Conservation (phyloP, 2,888 invertebrate species). For the Oegoconia quadripuncta region DNA sequence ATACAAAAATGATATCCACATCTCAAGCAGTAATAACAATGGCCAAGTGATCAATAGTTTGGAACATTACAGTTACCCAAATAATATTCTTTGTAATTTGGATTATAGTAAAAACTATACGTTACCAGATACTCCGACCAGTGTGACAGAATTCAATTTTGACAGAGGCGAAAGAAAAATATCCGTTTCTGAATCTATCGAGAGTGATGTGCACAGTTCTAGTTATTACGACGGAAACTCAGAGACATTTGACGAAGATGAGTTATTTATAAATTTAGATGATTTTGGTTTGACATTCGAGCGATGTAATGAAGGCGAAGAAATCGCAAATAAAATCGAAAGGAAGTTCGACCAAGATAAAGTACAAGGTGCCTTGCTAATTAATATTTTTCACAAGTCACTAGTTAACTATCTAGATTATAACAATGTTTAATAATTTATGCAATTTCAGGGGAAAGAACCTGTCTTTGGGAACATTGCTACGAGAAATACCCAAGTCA, state of each 20-base stretch:
- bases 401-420: no score
- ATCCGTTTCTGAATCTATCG: slow-evolving; percentile 65
- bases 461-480: slow-evolving; percentile 93
- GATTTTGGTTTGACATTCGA: slow-evolving; percentile 65
- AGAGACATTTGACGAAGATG: slow-evolving; percentile 66
- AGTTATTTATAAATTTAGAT: slow-evolving; percentile 67
- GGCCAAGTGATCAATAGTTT: slow-evolving; percentile 44
- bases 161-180: slow-evolving; percentile 57
- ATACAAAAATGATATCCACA: slow-evolving; percentile 18
- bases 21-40: slow-evolving; percentile 26
- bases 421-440: no score
- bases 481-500: slow-evolving; percentile 89
- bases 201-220: slow-evolving; percentile 65
- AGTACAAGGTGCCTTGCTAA: slow-evolving; percentile 52
- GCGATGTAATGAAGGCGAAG: slow-evolving; percentile 39
- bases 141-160: slow-evolving; percentile 63
- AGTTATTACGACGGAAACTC: slow-evolving; percentile 68
- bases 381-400: not conserved
- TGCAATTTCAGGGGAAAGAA: slow-evolving; percentile 56
- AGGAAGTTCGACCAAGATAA: slow-evolving; percentile 51
- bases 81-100: slow-evolving; percentile 64
- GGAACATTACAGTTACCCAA: slow-evolving; percentile 71
- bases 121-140: slow-evolving; percentile 66
- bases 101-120: slow-evolving; percentile 56
- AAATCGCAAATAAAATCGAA: slow-evolving; percentile 23